Evolutionary conservation across 2,888 invertebrate species (phyloP).

Genomic region (Agrochola macilenta): DNA sequence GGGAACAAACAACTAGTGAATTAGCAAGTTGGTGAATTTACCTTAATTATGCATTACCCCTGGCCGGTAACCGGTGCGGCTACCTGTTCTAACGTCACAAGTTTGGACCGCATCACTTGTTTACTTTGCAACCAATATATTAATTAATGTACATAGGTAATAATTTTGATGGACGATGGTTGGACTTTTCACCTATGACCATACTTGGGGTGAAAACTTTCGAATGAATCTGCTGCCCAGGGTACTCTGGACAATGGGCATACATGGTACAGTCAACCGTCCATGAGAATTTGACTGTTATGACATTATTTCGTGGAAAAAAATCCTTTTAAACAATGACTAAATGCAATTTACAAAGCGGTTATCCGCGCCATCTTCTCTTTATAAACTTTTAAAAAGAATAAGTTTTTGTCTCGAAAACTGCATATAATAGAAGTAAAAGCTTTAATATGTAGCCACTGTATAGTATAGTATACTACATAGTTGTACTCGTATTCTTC

Average conservation of each 20-base stretch:
- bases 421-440: conserved; percentile 5
- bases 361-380: not conserved
- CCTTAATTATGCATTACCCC: conserved; percentile 66
- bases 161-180: not conserved
- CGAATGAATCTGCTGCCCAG: not conserved
- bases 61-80: conserved; percentile 26
- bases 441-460: not conserved
- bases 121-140: conserved; percentile 41
- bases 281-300: no score
- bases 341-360: conserved; percentile 35
- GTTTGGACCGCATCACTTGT: conserved; percentile 34
- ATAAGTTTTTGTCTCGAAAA: not conserved
- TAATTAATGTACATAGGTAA: conserved; percentile 28
- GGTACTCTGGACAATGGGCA: no score
- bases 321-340: not conserved
- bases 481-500: not conserved
- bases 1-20: conserved; percentile 61
- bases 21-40: conserved; percentile 65
- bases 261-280: no score
- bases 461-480: not conserved
- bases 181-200: no score
- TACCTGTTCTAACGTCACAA: conserved; percentile 50
- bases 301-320: no score
- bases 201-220: not conserved
- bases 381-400: not conserved